These are phyloP conservation scores for Tinamus guttatus DNA, from an alignment of 2,113 vertebrate genomes.

Conservation along the genomic window DNA sequence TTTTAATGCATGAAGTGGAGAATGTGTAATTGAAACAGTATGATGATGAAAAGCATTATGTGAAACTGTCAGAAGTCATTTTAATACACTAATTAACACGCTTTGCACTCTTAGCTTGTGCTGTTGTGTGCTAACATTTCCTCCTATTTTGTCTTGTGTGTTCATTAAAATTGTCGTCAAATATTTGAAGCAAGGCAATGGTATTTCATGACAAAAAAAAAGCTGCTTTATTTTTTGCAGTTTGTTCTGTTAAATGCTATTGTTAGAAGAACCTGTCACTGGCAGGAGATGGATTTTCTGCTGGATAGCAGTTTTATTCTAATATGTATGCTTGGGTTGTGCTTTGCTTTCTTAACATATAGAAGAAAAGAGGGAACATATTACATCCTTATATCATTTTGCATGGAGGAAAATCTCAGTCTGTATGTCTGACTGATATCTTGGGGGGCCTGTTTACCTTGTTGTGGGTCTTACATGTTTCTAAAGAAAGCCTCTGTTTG, in stretches of 20 bases:
- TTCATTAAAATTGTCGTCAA: constrained; percentile 50
- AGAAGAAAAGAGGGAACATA: constrained; percentile 17
- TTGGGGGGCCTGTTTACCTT: neutral
- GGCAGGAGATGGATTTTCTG: constrained; percentile 13
- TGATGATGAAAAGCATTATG: constrained; percentile 73
- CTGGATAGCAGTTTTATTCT: neutral
- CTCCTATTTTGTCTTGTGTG: constrained; percentile 49
- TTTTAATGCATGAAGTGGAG: constrained; percentile 66
- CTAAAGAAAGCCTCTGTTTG: neutral
- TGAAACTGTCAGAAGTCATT: constrained; percentile 72
- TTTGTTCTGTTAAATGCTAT: neutral
- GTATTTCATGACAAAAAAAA: neutral
- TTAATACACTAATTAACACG: constrained; percentile 70
- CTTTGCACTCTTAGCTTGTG: constrained; percentile 44
- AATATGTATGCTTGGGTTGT: neutral
- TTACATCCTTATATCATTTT: constrained; percentile 27
- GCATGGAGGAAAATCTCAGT: neutral
- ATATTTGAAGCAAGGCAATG: constrained; percentile 8
- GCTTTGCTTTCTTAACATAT: constrained; percentile 12
- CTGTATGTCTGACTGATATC: neutral
- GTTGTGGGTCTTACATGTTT: neutral
- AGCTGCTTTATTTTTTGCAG: fast-evolving
- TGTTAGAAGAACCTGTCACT: constrained; percentile 9
- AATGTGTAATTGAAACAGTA: constrained; percentile 74
- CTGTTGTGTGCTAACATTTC: constrained; percentile 59